A percentile compares a stretch with the other conserved stretches of the same genome.
These are phyloP conservation scores for Trichogramma dendrolimi DNA, from an alignment of 2,888 invertebrate species.

Conservation along the genomic window DNA sequence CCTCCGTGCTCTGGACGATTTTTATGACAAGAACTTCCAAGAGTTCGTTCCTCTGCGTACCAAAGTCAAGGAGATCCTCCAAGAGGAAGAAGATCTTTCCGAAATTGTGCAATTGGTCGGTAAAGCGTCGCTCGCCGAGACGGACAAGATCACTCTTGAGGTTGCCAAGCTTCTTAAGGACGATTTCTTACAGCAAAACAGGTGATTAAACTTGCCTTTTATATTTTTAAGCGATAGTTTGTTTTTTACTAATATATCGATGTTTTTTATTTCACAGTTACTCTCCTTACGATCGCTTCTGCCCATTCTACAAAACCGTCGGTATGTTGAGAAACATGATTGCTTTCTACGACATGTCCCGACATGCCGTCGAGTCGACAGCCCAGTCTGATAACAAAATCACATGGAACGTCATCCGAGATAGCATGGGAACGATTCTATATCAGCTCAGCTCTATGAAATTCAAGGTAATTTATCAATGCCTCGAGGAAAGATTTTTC, in stretches of 20 bases:
- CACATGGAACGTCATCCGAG: slow-evolving; percentile 96
- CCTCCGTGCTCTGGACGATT: slow-evolving; percentile 96
- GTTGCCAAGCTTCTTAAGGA: slow-evolving; percentile 97
- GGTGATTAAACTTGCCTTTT: slow-evolving; percentile 54
- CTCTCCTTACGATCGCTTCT: slow-evolving; percentile 92
- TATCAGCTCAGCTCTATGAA: slow-evolving; percentile 99
- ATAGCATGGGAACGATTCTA: slow-evolving; percentile 92
- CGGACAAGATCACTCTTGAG: slow-evolving; percentile 98
- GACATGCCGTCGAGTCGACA: slow-evolving; percentile 96
- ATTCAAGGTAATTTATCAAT: slow-evolving; percentile 72
- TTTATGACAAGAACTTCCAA: slow-evolving; percentile 96
- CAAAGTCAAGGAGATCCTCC: slow-evolving; percentile 91
- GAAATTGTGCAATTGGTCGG: slow-evolving; percentile 99
- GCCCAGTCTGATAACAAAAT: slow-evolving; percentile 98
- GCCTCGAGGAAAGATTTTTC: background rate
- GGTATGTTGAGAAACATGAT: slow-evolving; percentile 99
- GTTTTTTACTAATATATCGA: background rate
- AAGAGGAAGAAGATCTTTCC: slow-evolving; percentile 98
- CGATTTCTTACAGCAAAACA: slow-evolving; percentile 99
- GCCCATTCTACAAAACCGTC: slow-evolving; percentile 99
- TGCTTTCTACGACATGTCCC: slow-evolving; percentile 95
- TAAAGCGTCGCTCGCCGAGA: slow-evolving; percentile 96
- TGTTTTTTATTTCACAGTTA: slow-evolving; percentile 57
- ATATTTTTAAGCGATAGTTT: background rate
- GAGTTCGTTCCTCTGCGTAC: slow-evolving; percentile 97